phyloP scores from a whole-genome alignment of 1,140 invertebrate genomes.

The Danaus plexippus region DNA sequence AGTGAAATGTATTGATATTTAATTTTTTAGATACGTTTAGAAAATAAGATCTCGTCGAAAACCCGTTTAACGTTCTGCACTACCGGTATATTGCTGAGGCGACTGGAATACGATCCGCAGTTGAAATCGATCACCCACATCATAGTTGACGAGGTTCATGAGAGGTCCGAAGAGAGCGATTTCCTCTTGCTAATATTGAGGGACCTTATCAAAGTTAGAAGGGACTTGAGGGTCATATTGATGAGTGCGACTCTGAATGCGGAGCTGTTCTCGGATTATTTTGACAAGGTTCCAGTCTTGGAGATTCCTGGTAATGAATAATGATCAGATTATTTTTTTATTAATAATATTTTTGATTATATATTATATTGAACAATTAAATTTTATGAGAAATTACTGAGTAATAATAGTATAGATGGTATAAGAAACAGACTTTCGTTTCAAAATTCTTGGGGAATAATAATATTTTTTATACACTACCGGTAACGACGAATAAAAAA shows the following conservation, averaged over 20 bases:
- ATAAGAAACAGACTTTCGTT: too few relatives aligned
- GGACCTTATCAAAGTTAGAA: constrained; percentile 77
- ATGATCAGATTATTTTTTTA: not conserved
- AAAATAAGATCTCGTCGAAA: constrained; percentile 82
- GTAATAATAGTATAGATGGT: too few relatives aligned
- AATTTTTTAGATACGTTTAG: constrained; percentile 70
- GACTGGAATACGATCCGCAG: constrained; percentile 82
- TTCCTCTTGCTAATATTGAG: constrained; percentile 87
- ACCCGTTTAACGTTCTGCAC: constrained; percentile 92
- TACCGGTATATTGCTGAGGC: constrained; percentile 88
- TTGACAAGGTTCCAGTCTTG: constrained; percentile 78
- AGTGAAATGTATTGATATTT: too few relatives aligned
- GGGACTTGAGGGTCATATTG: constrained; percentile 84
- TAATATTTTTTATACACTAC: too few relatives aligned
- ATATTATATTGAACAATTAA: not conserved
- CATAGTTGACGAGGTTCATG: constrained; percentile 94
- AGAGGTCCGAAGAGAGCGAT: constrained; percentile 90
- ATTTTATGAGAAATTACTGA: too few relatives aligned
- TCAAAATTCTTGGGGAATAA: too few relatives aligned
- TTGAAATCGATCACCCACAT: constrained; percentile 83
- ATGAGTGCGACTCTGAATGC: constrained; percentile 93
- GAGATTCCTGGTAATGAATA: constrained; percentile 78
- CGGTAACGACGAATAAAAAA: too few relatives aligned
- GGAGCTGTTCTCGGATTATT: constrained; percentile 84
- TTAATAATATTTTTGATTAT: not conserved